A percentile compares a stretch with the other conserved stretches of the same genome.
phyloP scores from a whole-genome alignment of 2,888 invertebrate genomes.

The Nomada ferruginata region DNA sequence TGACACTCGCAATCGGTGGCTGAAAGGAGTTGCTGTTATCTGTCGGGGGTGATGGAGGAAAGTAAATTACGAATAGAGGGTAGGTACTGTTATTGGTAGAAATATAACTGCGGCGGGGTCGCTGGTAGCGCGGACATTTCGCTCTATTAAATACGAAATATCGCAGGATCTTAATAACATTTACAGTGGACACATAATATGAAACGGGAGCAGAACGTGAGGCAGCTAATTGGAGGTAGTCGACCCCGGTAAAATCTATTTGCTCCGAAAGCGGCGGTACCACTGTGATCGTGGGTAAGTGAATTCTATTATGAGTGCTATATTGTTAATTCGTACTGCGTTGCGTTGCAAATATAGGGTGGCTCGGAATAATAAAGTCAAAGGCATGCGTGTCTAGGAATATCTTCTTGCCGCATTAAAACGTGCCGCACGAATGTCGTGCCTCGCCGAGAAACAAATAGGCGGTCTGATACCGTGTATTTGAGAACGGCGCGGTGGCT shows the following conservation, averaged over 20 bases:
- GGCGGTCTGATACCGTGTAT: constrained; percentile 73
- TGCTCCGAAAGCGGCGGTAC: background rate
- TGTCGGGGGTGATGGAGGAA: constrained; percentile 18
- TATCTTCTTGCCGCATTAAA: constrained; percentile 76
- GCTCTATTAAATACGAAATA: constrained; percentile 5
- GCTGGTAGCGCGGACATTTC: background rate
- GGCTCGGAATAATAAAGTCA: constrained; percentile 58
- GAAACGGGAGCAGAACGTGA: constrained; percentile 15
- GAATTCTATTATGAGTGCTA: constrained; percentile 39
- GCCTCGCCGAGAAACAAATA: constrained; percentile 76
- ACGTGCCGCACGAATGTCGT: constrained; percentile 80
- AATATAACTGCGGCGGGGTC: background rate
- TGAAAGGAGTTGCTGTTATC: constrained; percentile 15
- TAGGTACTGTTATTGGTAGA: background rate
- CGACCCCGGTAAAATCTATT: constrained; percentile 17
- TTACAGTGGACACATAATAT: constrained; percentile 25
- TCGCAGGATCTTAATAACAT: constrained; percentile 37
- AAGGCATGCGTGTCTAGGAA: constrained; percentile 73
- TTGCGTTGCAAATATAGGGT: constrained; percentile 14
- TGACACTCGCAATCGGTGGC: background rate
- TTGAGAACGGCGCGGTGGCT: constrained; percentile 64
- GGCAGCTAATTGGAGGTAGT: constrained; percentile 30
- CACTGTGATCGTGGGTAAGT: constrained; percentile 12
- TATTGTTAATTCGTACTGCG: constrained; percentile 19
- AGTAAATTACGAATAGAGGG: constrained; percentile 13